phyloP scores from a whole-genome alignment of 2,797 vertebrate species.

The Cossypha heuglini region DNA sequence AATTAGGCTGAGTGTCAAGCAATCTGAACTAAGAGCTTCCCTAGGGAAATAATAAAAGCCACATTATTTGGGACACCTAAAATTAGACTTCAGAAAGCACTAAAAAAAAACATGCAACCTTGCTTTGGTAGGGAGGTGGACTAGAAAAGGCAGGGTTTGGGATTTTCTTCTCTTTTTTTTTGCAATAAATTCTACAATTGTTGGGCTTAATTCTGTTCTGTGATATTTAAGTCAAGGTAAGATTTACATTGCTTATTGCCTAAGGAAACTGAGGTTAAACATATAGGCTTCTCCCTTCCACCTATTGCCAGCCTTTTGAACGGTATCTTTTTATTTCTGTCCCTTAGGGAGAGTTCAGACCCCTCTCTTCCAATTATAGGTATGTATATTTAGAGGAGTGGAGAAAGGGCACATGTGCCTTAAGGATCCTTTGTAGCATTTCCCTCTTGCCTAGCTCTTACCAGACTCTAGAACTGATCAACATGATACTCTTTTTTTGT shows the following conservation, averaged over 20 bases:
- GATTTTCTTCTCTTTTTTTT: not conserved
- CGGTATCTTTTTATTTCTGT: not conserved
- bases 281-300: not conserved
- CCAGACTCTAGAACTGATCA: not conserved
- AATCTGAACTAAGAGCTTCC: not conserved
- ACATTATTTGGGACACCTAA: constrained; percentile 59
- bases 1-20: constrained; percentile 46
- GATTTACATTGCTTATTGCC: not conserved
- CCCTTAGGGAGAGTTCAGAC: not conserved
- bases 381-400: not conserved
- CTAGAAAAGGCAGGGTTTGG: not conserved
- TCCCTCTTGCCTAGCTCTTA: not conserved
- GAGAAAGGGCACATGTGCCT: not conserved
- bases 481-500: not conserved
- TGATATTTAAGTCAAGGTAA: not conserved
- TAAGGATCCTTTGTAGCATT: not conserved
- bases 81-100: constrained; percentile 35
- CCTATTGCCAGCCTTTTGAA: not conserved
- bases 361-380: not conserved
- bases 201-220: not conserved
- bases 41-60: constrained; percentile 35
- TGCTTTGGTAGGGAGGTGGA: not conserved
- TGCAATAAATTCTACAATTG: not conserved
- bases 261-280: not conserved
- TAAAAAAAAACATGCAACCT: constrained; percentile 14